phyloP scores from a whole-genome alignment of 2,888 invertebrate species.

The Poecilobothrus nobilitatus region DNA sequence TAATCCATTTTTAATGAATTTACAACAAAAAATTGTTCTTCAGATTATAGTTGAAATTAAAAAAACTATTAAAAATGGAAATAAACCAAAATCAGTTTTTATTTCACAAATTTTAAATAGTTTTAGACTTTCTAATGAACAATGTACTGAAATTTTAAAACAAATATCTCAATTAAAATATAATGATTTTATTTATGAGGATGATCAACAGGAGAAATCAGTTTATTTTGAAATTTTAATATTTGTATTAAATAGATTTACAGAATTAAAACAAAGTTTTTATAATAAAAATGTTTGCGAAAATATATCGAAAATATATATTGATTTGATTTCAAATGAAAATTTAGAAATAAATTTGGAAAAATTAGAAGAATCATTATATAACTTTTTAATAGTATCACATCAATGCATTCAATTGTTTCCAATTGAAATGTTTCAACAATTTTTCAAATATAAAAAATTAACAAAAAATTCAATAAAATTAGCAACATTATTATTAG shows the following conservation, averaged over 20 bases:
- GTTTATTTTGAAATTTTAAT: slow-evolving; percentile 48
- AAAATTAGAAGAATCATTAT: slow-evolving; percentile 49
- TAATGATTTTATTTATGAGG: slow-evolving; percentile 33
- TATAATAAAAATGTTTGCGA: slow-evolving; percentile 37
- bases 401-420: slow-evolving; percentile 51
- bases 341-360: slow-evolving; percentile 46
- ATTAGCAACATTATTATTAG: slow-evolving; percentile 52
- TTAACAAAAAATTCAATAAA: slow-evolving; percentile 51
- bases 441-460: slow-evolving; percentile 47
- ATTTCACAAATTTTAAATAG: slow-evolving; percentile 32
- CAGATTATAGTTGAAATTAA: slow-evolving; percentile 30
- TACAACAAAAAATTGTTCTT: slow-evolving; percentile 35
- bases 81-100: slow-evolving; percentile 22
- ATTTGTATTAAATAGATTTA: slow-evolving; percentile 46
- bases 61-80: slow-evolving; percentile 18
- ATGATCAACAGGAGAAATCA: slow-evolving; percentile 33
- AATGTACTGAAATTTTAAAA: slow-evolving; percentile 34
- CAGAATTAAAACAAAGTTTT: slow-evolving; percentile 33
- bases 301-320: slow-evolving; percentile 45
- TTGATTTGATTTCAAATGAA: slow-evolving; percentile 39
- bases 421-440: slow-evolving; percentile 47
- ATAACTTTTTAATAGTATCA: slow-evolving; percentile 52
- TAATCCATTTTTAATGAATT: slow-evolving; percentile 30
- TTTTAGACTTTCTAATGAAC: slow-evolving; percentile 30
- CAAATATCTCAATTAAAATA: slow-evolving; percentile 37